Evolutionary conservation across 2,888 invertebrate genomes (phyloP), one percentile per base, ranked within the genome.

Genomic region (Seira ritae): DNA sequence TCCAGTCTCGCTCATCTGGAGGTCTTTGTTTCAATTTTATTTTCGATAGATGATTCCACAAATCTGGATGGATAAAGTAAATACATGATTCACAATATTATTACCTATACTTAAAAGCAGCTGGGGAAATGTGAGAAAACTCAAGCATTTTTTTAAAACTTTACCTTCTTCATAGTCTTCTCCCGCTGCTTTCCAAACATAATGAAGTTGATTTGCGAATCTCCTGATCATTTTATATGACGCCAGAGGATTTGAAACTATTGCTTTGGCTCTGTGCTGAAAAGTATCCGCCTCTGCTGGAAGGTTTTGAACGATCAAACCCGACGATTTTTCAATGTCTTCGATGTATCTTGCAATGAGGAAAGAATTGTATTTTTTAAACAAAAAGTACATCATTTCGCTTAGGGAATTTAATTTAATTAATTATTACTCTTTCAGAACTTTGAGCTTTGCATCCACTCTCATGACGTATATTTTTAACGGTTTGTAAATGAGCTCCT

Each of bases 361-460:
- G n/a, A n/a, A n/a, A n/a, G n/a, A n/a, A n/a, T n/a, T n/a, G n/a
- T n/a, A n/a, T n/a, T n/a, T n/a, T n/a, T n/a, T n/a, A n/a, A n/a
- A n/a, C n/a, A n/a, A n/a, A n/a, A n/a, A n/a, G n/a, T n/a, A n/a
- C n/a, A n/a, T n/a, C n/a, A n/a, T n/a, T n/a, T n/a, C n/a, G 50
- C 15, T 46, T 12, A 46, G 50, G 10, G 50, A 46, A 46, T 46
- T 46, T n/a, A n/a, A n/a, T n/a, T n/a, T n/a, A n/a, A n/a, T n/a
- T n/a, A n/a, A n/a, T n/a, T n/a, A n/a, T n/a, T 73, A 83, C 78
- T 74, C 74, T 37, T 55, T 83, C n/a, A 83, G 46, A 60, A 75
- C 10, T 46, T 75, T 50, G 12, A 84, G 37, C 46, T 70, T 79
- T 22, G 22, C 50, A 46, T 84, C 84, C 70, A 80, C 24, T 37